Conservation (phyloP, 2,797 vertebrate genomes). For the Rhincodon typus region DNA sequence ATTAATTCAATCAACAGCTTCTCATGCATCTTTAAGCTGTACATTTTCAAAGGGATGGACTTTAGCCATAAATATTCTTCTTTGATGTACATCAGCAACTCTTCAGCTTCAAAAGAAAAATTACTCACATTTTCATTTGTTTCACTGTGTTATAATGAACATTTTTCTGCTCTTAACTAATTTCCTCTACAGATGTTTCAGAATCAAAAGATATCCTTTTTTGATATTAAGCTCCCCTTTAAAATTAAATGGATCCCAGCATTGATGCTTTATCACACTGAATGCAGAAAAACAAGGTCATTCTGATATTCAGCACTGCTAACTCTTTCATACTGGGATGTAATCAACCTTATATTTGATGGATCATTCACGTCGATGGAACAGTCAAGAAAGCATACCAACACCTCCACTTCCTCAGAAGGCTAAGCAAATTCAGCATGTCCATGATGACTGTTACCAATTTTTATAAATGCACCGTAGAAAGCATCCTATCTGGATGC, state of each 20-base stretch:
- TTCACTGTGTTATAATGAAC: too few relatives aligned
- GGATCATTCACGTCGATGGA: too few relatives aligned
- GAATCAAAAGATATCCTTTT: background rate
- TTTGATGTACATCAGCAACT: background rate
- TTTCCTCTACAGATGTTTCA: background rate
- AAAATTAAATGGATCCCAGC: background rate
- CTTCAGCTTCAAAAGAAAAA: background rate
- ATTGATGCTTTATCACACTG: background rate
- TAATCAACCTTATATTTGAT: background rate
- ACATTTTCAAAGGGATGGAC: background rate
- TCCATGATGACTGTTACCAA: too few relatives aligned
- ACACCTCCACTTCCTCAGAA: too few relatives aligned
- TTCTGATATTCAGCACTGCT: background rate
- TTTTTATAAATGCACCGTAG: too few relatives aligned
- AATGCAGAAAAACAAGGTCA: background rate
- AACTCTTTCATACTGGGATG: background rate
- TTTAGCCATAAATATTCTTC: background rate
- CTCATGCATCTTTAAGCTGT: background rate
- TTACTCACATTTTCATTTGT: background rate
- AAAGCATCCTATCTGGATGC: too few relatives aligned
- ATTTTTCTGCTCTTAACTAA: background rate
- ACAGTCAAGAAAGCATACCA: too few relatives aligned
- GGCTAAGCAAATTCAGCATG: too few relatives aligned
- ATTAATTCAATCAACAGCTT: background rate
- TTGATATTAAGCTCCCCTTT: background rate